Base-by-base conservation (phyloP, 1,140 invertebrate species). In the Drosophila pectinifera region DNA sequence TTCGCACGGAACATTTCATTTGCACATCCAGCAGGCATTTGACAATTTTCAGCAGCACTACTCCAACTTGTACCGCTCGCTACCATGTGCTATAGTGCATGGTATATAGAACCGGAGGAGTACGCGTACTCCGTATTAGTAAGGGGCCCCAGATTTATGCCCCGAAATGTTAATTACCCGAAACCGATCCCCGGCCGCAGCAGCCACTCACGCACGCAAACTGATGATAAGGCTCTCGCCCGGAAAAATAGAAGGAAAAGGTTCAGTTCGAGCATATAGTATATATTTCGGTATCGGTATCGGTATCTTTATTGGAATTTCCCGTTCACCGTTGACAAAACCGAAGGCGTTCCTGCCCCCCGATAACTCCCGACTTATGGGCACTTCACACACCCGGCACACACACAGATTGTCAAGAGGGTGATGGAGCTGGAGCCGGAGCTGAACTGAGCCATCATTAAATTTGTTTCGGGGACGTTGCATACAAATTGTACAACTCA, bases 141-240 rank as follows among this genome's bases (percentile, higher is more conserved):
- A 61, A 64, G 61, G 74, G 74, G 69, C 62, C 78, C 57, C 56
- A 78, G 82, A 85, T 86, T 88, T 88, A 78, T 88, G 83, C 75
- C 58, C 79, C 82, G 4, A 79, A 88, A 86, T 88, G 79, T 79
- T 88, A 86, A 86, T 83, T 76, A 57, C 56, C 82, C 83, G 81
- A 82, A 86, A 88, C 82, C 82, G 74, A 86, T 88, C 82, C 83
- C 67, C 75, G 79, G 43, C 48, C 63, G 46, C 58, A 55, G 43
- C 49, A 14, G 34, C 53, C 45, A 41, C 72, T 67, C 82, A 86
- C 82, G 83, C 80, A 73, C 58, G 13, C 18, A 39, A 28, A 18
- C 18, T 38, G 38, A 53, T 43, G 81, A 85, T 85, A 85, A 85
- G 63, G 24, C 57, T 22, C 5, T 18, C 20, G 16, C 28, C 28